phyloP scores from a whole-genome alignment of 2,888 invertebrate genomes.

The Halictus ligatus region DNA sequence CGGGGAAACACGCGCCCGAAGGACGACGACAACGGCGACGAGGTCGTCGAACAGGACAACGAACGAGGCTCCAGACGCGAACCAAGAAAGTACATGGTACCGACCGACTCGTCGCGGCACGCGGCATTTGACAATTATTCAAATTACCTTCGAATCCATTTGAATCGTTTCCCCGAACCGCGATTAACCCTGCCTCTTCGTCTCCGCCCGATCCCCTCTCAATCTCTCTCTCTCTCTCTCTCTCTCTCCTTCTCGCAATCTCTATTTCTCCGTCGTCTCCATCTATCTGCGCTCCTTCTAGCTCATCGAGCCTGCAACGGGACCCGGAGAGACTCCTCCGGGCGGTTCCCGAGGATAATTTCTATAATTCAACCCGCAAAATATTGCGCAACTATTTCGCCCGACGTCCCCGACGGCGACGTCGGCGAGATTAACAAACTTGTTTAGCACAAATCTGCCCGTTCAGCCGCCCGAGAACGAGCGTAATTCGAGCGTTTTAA shows the following conservation, averaged over 20 bases:
- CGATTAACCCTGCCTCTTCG: constrained; percentile 37
- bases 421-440: neutral
- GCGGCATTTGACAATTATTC: constrained; percentile 79
- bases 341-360: constrained; percentile 30
- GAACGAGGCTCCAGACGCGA: constrained; percentile 44
- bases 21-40: neutral
- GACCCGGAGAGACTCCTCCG: neutral
- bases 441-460: neutral
- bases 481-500: neutral
- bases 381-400: constrained; percentile 16
- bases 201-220: neutral
- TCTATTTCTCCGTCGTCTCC: neutral
- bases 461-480: neutral
- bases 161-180: constrained; percentile 58
- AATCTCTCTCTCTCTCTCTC: no score
- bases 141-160: constrained; percentile 78
- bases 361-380: constrained; percentile 21
- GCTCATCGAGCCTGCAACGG: neutral
- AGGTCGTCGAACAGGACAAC: constrained; percentile 43
- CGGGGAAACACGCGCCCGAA: constrained; percentile 55
- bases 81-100: constrained; percentile 49
- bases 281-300: neutral
- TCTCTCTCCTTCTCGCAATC: neutral
- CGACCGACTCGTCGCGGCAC: constrained; percentile 49
- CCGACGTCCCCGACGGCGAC: neutral